phyloP scores from a whole-genome alignment of 2,113 vertebrate genomes.

The Python bivittatus region DNA sequence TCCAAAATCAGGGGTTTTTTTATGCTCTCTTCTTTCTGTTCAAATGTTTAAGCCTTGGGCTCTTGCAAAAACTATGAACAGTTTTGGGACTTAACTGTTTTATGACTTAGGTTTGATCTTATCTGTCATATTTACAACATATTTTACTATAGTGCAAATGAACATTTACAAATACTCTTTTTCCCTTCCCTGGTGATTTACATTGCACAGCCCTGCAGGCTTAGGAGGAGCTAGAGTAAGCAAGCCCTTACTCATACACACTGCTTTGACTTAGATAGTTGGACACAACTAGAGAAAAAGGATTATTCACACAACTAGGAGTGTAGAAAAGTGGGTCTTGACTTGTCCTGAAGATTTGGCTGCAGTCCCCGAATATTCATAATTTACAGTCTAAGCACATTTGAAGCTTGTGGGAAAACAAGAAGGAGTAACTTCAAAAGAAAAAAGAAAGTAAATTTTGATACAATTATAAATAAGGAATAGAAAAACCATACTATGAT shows the following conservation, averaged over 20 bases:
- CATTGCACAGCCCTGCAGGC: fast-evolving
- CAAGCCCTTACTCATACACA: fast-evolving
- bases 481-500: neutral
- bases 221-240: neutral
- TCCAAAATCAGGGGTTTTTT: neutral
- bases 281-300: neutral
- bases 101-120: slow-evolving; percentile 3
- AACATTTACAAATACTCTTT: fast-evolving
- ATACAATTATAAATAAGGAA: neutral
- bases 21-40: neutral
- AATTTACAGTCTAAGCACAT: neutral
- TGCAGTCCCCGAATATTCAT: fast-evolving
- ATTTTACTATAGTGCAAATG: fast-evolving
- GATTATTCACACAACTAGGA: neutral
- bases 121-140: slow-evolving; percentile 7
- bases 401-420: neutral
- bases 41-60: neutral
- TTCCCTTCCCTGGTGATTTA: neutral
- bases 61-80: neutral
- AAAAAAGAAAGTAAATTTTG: neutral
- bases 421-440: neutral
- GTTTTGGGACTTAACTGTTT: neutral
- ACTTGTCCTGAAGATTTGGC: neutral
- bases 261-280: fast-evolving
- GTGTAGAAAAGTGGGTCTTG: neutral